Evolutionary conservation across 2,888 invertebrate genomes (phyloP).

Genomic region (Diaperis boleti): DNA sequence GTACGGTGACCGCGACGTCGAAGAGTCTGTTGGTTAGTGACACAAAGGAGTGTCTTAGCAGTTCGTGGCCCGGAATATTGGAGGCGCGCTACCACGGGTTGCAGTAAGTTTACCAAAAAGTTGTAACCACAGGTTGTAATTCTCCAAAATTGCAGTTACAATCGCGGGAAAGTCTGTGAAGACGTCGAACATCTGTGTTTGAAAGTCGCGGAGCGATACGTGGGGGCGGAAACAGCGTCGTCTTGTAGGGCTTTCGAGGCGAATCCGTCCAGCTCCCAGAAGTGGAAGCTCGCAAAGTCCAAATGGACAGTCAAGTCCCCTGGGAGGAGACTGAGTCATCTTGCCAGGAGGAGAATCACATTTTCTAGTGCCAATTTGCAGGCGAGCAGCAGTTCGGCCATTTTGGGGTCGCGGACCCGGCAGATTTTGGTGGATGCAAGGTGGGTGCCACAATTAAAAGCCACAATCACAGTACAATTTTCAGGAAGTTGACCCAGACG

Average conservation of each 20-base stretch:
- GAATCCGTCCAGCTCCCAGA: conserved; percentile 73
- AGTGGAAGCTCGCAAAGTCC: conserved; percentile 69
- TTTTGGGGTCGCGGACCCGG: conserved; percentile 63
- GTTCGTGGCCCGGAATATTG: conserved; percentile 73
- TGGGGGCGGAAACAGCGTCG: conserved; percentile 82
- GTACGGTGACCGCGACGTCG: conserved; percentile 38
- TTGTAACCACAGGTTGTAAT: too few species aligned
- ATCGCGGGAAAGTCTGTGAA: conserved; percentile 77
- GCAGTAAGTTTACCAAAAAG: conserved; percentile 73
- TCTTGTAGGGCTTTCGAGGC: conserved; percentile 73
- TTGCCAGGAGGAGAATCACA: conserved; percentile 80
- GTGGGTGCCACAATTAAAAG: too few species aligned
- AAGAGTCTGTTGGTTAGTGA: conserved; percentile 60
- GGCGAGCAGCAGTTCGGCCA: conserved; percentile 64
- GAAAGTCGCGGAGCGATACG: conserved; percentile 77
- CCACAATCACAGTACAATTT: too few species aligned
- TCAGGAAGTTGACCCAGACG: conserved; percentile 64
- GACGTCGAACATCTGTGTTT: conserved; percentile 76
- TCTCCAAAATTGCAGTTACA: conserved; percentile 74
- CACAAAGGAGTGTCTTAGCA: conserved; percentile 61
- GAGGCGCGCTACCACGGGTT: conserved; percentile 78
- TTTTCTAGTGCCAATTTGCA: conserved; percentile 80
- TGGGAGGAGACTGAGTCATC: conserved; percentile 80
- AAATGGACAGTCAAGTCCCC: conserved; percentile 74
- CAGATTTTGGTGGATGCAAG: conserved; percentile 77